These are phyloP conservation scores for Isotomurus palustris DNA, from an alignment of 2,888 invertebrate genomes.

Conservation along the genomic window DNA sequence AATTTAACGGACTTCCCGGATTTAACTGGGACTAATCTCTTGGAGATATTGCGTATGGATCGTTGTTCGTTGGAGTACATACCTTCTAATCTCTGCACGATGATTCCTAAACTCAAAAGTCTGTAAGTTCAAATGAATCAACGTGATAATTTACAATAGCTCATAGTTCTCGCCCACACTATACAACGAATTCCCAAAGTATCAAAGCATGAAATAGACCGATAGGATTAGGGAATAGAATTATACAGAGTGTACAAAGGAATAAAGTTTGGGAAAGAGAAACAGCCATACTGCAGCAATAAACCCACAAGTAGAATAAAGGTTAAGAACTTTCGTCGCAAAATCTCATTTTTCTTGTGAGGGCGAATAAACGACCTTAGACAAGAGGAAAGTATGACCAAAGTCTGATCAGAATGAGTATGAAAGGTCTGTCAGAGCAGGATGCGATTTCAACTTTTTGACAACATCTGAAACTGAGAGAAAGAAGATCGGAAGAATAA, in stretches of 20 bases:
- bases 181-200: not conserved
- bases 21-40: constrained; percentile 69
- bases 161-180: not conserved
- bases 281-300: not conserved
- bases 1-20: constrained; percentile 75
- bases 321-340: not conserved
- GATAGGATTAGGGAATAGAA: too few relatives aligned
- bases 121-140: constrained; percentile 63
- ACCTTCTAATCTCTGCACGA: constrained; percentile 68
- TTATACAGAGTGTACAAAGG: not conserved
- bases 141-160: not conserved
- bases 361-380: not conserved
- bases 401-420: not conserved
- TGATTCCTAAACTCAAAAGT: constrained; percentile 72
- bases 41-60: constrained; percentile 77
- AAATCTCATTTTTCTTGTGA: constrained; percentile 2
- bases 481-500: not conserved
- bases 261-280: not conserved
- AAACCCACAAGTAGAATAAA: too few relatives aligned
- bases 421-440: not conserved
- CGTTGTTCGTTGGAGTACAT: constrained; percentile 70
- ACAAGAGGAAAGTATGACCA: not conserved
- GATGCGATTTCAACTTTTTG: constrained; percentile 5
- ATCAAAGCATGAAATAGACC: not conserved
- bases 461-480: constrained; percentile 2